Base-by-base conservation (phyloP, 2,797 vertebrate species). In the Lindbergichthys nudifrons region DNA sequence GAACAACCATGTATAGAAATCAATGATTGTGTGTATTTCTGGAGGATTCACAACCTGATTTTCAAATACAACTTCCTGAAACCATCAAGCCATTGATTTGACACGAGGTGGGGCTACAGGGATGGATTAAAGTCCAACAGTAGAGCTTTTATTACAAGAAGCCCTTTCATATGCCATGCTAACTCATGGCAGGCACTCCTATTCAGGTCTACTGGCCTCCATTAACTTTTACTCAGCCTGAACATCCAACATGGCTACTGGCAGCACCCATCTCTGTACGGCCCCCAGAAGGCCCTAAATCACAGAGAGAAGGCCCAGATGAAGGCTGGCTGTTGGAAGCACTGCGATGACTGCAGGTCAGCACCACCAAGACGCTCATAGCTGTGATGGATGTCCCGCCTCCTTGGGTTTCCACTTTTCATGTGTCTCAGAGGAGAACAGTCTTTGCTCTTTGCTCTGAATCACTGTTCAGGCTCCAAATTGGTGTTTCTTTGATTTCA, bases 231-330 rank as follows among this genome's bases (percentile, higher is more conserved):
- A 66, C 80, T 89, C 84, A 84, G 60, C 26, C 14, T 14, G 18
- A 64, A 41, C 75, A 58, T 79, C 48, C 47, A 62, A 52, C 51
- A 52, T n/a, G 36, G 72, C 63, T 53, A 13, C 18, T 21, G 18
- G 0, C 42, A 61, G 47, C n/a, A 23, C 41, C 54, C 46, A 9
- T 78, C 42, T 84, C 58, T 54, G 61, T 64, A 74, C 3, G 42
- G 66, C 53, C 59, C 68, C 78, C 79, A 52, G 58, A 84, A 83
- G 79, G 62, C 75, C 65, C 23, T 86, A 81, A 87, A 87, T 89
- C 82, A 84, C 59, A 73, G 21, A 15, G n/a, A 81, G 32, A 36
- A 36, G 32, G 32, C 32, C 32, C 32, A 36, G 7, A 8, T 48
- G 59, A 15, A 70, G 64, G 47, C 73, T 69, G 1, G 9, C 59